These are phyloP conservation scores for Apeltes quadracus DNA, from an alignment of 2,113 vertebrate species.

Conservation along the genomic window DNA sequence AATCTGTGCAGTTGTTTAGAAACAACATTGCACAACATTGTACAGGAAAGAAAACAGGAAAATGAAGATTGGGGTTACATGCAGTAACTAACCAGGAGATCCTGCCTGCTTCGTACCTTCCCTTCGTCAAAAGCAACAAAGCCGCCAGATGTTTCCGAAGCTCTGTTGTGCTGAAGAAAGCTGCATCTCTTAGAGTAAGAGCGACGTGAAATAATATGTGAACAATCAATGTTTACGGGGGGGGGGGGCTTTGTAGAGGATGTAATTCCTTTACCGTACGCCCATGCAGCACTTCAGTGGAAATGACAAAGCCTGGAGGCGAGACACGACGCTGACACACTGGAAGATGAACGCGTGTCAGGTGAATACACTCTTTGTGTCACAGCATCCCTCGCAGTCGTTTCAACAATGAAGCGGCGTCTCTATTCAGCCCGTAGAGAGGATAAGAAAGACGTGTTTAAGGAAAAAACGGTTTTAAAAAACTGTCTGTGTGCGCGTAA, in stretches of 20 bases:
- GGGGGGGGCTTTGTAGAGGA: neutral
- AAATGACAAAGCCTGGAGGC: slow-evolving; percentile 32
- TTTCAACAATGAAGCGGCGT: slow-evolving; percentile 18
- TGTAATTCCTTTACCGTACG: neutral
- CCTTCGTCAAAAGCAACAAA: neutral
- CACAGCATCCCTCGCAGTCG: slow-evolving; percentile 24
- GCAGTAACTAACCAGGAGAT: too few species aligned
- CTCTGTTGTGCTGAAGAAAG: neutral
- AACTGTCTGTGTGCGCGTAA: neutral
- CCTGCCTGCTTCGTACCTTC: neutral
- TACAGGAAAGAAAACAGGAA: too few species aligned
- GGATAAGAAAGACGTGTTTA: slow-evolving; percentile 28
- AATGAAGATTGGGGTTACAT: too few species aligned
- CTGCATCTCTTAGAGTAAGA: neutral
- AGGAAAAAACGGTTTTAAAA: neutral
- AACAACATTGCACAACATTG: neutral
- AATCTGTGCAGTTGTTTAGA: neutral
- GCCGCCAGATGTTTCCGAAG: neutral
- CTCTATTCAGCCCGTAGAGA: slow-evolving; percentile 20
- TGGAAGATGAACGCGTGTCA: slow-evolving; percentile 19
- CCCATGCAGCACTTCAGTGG: slow-evolving; percentile 17
- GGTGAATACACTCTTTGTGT: slow-evolving; percentile 28
- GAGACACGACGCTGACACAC: slow-evolving; percentile 19
- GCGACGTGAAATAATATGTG: neutral
- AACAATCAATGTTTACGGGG: neutral